phyloP scores from a whole-genome alignment of 1,140 invertebrate genomes.

The Lepeophtheirus salmonis region DNA sequence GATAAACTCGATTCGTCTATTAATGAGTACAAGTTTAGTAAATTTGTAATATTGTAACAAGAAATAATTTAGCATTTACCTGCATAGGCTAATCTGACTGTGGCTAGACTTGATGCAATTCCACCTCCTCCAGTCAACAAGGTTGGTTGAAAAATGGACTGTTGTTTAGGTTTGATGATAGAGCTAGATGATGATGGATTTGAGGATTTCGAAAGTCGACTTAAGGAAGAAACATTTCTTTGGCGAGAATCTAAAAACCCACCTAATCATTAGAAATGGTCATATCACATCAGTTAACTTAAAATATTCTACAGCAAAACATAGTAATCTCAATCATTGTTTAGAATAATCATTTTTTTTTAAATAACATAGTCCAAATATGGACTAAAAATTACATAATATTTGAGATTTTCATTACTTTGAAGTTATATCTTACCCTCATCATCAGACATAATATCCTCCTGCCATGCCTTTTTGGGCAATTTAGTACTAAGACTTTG shows the following conservation, averaged over 20 bases:
- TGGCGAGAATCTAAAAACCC: not conserved
- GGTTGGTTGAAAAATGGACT: not conserved
- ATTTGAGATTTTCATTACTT: not conserved
- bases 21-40: not conserved
- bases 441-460: not conserved
- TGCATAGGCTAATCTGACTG: too few relatives aligned
- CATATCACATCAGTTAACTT: too few relatives aligned
- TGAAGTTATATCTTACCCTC: not conserved
- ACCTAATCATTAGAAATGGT: not conserved
- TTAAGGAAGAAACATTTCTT: not conserved
- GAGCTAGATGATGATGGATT: not conserved
- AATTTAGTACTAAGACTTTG: slow-evolving; percentile 3
- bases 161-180: not conserved
- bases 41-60: too few relatives aligned
- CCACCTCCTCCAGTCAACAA: not conserved
- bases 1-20: not conserved
- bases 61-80: too few relatives aligned
- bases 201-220: not conserved
- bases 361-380: too few relatives aligned
- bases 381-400: too few relatives aligned
- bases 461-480: slow-evolving; percentile 5
- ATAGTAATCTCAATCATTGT: too few relatives aligned
- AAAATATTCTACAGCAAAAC: too few relatives aligned
- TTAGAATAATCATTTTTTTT: too few relatives aligned
- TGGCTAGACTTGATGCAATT: too few relatives aligned